Conservation (phyloP, 2,797 vertebrate species). For the Melanotaenia nigrans region DNA sequence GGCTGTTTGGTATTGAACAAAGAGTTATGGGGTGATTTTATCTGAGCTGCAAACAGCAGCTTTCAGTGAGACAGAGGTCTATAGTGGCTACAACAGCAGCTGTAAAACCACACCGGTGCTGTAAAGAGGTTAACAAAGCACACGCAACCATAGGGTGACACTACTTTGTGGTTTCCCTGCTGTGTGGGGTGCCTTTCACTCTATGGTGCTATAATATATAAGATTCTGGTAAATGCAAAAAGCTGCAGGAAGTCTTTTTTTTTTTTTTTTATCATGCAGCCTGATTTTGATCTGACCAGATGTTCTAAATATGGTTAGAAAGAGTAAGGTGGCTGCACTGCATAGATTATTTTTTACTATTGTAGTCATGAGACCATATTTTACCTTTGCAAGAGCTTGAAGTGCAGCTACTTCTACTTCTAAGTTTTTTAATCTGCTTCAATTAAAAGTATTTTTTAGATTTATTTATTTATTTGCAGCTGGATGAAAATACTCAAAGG, state of each 20-base stretch:
- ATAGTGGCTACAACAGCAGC: not conserved
- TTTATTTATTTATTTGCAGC: not conserved
- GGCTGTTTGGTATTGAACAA: not conserved
- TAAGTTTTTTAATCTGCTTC: not conserved
- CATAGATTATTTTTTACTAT: not conserved
- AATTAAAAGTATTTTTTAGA: not conserved
- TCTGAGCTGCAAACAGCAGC: not conserved
- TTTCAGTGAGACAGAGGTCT: not conserved
- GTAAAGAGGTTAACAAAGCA: slow-evolving; percentile 1
- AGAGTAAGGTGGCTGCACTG: not conserved
- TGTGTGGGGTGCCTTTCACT: not conserved
- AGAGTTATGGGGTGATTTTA: not conserved
- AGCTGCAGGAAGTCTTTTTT: slow-evolving; percentile 5
- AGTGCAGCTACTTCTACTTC: not conserved
- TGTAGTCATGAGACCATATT: not conserved
- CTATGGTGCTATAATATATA: slow-evolving; percentile 11
- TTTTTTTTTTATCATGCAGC: not conserved
- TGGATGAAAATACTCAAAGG: not conserved
- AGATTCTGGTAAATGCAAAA: slow-evolving; percentile 12
- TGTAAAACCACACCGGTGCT: slow-evolving; percentile 29
- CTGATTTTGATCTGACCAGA: slow-evolving; percentile 3
- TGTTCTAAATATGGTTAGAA: not conserved
- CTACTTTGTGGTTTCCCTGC: slow-evolving; percentile 33
- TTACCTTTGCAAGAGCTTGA: not conserved
- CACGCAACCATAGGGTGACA: slow-evolving; percentile 17